Evolutionary conservation across 2,113 vertebrate species (phyloP).

Genomic region (Onychostoma macrolepis): DNA sequence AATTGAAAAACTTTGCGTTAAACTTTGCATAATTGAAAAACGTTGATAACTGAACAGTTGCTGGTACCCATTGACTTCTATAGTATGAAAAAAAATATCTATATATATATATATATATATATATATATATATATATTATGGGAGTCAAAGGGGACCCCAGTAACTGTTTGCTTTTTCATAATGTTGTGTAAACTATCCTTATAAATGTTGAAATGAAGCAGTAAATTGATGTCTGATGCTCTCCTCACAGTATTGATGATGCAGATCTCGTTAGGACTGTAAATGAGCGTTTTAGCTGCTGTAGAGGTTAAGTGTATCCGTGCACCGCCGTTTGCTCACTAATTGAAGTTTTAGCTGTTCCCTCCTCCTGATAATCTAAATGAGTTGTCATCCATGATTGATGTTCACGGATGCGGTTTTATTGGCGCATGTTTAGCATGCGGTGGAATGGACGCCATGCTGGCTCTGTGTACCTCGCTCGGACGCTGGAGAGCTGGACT

Average conservation of each 20-base stretch:
- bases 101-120: too few relatives aligned
- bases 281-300: slow-evolving; percentile 51
- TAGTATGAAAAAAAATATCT: too few relatives aligned
- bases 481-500: neutral
- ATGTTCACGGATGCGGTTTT: slow-evolving; percentile 72
- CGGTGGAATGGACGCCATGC: slow-evolving; percentile 34
- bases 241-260: slow-evolving; percentile 1
- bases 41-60: too few relatives aligned
- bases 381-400: slow-evolving; percentile 75
- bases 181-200: too few relatives aligned
- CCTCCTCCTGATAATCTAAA: slow-evolving; percentile 62
- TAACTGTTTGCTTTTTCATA: too few relatives aligned
- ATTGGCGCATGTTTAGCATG: slow-evolving; percentile 56
- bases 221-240: neutral
- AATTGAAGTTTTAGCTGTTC: slow-evolving; percentile 68
- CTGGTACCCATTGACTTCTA: too few relatives aligned
- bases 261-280: slow-evolving; percentile 58
- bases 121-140: too few relatives aligned
- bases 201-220: neutral
- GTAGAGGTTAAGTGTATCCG: slow-evolving; percentile 63
- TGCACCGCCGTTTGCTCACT: slow-evolving; percentile 61
- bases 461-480: neutral
- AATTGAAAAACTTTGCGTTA: too few relatives aligned
- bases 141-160: too few relatives aligned
- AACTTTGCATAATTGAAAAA: too few relatives aligned